A percentile compares a stretch with the other conserved stretches of the same genome.
Evolutionary conservation across 1,140 invertebrate genomes (phyloP).

Genomic region (Pemphigus obesinymphae): DNA sequence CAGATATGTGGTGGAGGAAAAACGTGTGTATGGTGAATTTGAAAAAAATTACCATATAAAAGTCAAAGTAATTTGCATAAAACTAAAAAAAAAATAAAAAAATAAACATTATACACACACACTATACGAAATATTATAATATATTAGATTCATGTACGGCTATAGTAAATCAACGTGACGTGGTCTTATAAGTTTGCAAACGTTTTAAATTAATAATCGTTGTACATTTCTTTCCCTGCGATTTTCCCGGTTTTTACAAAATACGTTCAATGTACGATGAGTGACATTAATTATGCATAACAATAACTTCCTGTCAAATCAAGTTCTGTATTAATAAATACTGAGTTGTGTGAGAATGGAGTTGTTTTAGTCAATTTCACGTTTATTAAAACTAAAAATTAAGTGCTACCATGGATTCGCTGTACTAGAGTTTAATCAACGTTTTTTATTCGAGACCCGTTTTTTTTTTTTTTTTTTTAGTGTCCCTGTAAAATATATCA

Average conservation of each 20-base stretch:
- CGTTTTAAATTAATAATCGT: background rate
- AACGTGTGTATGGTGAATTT: too few relatives aligned
- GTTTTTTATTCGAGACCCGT: background rate
- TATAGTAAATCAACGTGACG: background rate
- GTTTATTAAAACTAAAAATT: constrained; percentile 27
- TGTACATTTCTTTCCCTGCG: background rate
- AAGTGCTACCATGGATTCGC: background rate
- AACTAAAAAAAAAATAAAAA: too few relatives aligned
- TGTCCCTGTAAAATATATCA: background rate
- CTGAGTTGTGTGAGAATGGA: background rate
- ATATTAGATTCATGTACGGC: too few relatives aligned
- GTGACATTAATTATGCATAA: background rate
- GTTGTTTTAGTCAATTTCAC: background rate
- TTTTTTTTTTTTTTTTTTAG: background rate
- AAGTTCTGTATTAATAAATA: background rate
- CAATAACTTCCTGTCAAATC: too few relatives aligned
- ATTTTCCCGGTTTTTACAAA: background rate
- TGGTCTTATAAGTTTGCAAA: background rate
- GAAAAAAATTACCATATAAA: too few relatives aligned
- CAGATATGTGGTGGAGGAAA: too few relatives aligned
- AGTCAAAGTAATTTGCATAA: too few relatives aligned
- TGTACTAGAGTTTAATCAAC: constrained; percentile 20
- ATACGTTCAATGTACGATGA: background rate
- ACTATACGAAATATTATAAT: background rate
- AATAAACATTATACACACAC: background rate